Evolutionary conservation across 2,113 vertebrate genomes (phyloP), one percentile per base, ranked within the genome.

Genomic region (Nansenia antarctica): DNA sequence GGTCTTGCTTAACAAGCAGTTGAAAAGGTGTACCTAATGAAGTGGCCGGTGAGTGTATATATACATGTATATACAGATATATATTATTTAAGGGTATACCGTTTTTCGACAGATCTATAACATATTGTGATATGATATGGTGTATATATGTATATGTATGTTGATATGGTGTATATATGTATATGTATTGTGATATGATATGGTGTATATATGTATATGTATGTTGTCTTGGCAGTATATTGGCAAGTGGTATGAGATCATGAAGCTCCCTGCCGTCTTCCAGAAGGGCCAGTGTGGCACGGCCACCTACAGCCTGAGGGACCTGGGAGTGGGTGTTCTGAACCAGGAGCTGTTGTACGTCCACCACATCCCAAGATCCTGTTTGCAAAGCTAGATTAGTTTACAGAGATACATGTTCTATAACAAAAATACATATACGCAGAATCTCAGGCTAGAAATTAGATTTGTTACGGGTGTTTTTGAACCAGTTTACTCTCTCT

Each of bases 231-330:
- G 29, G 27, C 87, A 95, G 94, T 96, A 94, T 73, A 71, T 94
- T 29, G 95, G 94, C 68, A 93, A 82, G 27, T 96, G 95, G 95
- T 93, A 93, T 0, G 93, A 94, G 71, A 93, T 96, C 73, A 89
- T 93, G 89, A 95, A 82, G 73, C 85, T 95, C 72, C 92, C 94
- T 0, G 82, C 75, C 5, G 63, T 27, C 30, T 95, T 94, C 15
- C 93, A 96, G 87, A 90, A 86, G 58, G 93, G 94, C 70, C 83
- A 86, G 32, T 95, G 94, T 64, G 49, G 85, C 85, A 92, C 91
- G 47, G 93, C 91, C 73, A 91, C 90, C 72, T 95, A 95, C 76
- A 88, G 87, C 0, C 42, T 85, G 76, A 88, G 85, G 73, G 92
- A 91, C 61, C 92, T 92, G 0, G 93, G 91, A 69, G 93, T 93